Evolutionary conservation across 2,113 vertebrate species (phyloP), one percentile per base, ranked within the genome.

Genomic region (Tupaia tana): DNA sequence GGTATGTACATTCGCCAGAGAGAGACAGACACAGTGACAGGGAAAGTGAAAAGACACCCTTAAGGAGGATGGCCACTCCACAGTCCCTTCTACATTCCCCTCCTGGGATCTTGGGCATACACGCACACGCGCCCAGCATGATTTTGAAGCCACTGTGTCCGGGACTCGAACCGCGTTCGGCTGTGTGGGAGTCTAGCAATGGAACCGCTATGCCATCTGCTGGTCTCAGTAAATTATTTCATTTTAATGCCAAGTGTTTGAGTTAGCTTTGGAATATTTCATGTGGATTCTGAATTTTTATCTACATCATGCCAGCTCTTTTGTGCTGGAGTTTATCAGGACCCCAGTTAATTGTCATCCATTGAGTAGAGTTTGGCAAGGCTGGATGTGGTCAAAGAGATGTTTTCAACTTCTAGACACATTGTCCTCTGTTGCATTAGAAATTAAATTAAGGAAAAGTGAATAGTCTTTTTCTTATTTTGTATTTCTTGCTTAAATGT

Each of bases 301-400:
- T 95, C 67, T 22, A 9, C 34, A 52, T 34, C 78, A 75, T 61
- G n/a, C 71, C 81, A 95, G 86, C 66, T 89, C 85, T 86, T 66
- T 34, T 87, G n/a, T 67, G 27, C 43, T 79, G 43, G 80, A 88
- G 77, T 92, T 89, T 96, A 90, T 94, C 91, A 94, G 75, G 63
- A 92, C 34, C 63, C 78, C n/a, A 64, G 20, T 61, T 97, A 92
- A 90, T 82, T 95, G 88, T 84, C 75, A 90, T 92, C 92, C 90
- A 92, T 64, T 64, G 56, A 16, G n/a, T 77, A 73, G 77, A 94
- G 90, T 89, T 88, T 95, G 86, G 34, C 82, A 92, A 71, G 78
- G 25, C 29, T 95, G 52, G 54, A 64, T 93, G 70, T 29, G 91
- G 82, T 73, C 71, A 90, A 94, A 93, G 29, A 70, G 58, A 90